These are phyloP conservation scores for Spongilla lacustris DNA, from an alignment of 37 sponge, comb jelly and placozoan species.

Conservation along the genomic window DNA sequence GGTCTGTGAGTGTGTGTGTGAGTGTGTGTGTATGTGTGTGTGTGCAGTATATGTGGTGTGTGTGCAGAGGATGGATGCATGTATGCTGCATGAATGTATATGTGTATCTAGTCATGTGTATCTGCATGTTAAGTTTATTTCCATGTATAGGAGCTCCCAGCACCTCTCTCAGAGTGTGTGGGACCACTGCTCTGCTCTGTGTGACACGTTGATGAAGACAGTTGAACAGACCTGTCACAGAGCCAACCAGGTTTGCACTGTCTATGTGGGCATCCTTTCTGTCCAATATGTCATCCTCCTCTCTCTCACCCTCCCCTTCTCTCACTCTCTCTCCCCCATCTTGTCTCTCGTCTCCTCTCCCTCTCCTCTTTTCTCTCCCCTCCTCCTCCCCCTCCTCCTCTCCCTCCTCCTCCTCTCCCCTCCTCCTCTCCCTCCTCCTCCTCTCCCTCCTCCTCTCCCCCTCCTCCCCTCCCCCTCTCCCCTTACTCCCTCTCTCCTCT, in stretches of 20 bases:
- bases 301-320: no score
- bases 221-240: conserved; percentile 21
- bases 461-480: background rate
- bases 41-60: background rate
- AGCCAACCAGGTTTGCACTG: conserved; percentile 9
- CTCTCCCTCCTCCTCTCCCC: no score
- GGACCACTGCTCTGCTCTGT: background rate
- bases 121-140: background rate
- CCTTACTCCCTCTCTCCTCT: background rate
- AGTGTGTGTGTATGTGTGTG: background rate
- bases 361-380: no score
- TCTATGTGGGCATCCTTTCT: background rate
- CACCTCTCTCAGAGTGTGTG: background rate
- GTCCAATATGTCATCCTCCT: no score
- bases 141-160: conserved; percentile 10
- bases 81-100: background rate
- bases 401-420: no score
- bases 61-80: background rate
- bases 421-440: no score
- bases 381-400: no score
- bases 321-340: no score
- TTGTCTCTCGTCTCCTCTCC: no score
- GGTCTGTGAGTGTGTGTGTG: background rate
- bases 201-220: background rate
- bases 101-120: background rate